Conservation (phyloP, 2,888 invertebrate genomes). For the Drosophila fulvimacula region DNA sequence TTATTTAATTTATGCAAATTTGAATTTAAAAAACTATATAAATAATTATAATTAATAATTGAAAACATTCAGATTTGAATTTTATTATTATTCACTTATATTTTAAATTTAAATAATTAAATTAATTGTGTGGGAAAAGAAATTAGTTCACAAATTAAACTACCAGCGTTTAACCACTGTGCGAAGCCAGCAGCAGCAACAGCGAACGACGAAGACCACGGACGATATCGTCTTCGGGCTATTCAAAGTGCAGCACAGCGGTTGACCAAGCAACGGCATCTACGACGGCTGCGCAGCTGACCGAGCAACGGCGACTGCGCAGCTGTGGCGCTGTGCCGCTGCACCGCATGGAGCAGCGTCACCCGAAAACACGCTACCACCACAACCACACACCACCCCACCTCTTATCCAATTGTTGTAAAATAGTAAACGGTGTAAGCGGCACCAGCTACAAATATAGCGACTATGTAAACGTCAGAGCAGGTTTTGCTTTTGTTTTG, state of each 20-base stretch:
- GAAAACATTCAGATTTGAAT: no score
- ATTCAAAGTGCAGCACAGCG: conserved; percentile 39
- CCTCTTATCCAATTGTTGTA: conserved; percentile 18
- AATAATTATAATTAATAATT: no score
- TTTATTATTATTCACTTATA: no score
- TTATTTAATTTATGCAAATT: no score
- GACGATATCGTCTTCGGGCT: conserved; percentile 14
- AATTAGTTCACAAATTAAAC: no score
- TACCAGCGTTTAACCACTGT: conserved; percentile 39
- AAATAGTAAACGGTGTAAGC: conserved; percentile 57
- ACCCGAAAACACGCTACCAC: no score
- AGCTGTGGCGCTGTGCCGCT: conserved; percentile 15
- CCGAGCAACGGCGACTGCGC: conserved; percentile 7
- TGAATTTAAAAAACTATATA: no score
- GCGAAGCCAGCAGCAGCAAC: conserved; percentile 19
- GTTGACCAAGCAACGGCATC: conserved; percentile 20
- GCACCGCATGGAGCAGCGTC: neutral
- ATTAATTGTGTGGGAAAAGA: no score
- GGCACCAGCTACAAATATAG: conserved; percentile 63
- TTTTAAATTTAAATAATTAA: no score
- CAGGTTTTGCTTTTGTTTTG: conserved; percentile 23
- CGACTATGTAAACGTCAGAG: conserved; percentile 24
- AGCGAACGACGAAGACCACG: conserved; percentile 19
- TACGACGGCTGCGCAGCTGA: conserved; percentile 28
- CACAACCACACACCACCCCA: neutral